These are phyloP conservation scores for Mechanitis messenoides DNA, from an alignment of 2,888 invertebrate species.

Conservation along the genomic window DNA sequence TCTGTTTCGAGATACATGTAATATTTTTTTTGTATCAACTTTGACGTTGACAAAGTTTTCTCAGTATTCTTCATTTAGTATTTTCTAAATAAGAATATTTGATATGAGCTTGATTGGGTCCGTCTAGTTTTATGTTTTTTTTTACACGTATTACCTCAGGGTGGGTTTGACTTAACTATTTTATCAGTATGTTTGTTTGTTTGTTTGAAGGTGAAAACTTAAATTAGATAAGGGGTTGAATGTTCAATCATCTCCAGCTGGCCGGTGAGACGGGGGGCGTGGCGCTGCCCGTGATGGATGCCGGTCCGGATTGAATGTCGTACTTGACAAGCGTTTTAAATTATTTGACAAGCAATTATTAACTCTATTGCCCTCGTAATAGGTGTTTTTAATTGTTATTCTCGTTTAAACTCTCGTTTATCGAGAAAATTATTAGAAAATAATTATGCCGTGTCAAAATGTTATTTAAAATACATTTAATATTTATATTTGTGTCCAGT, in stretches of 20 bases:
- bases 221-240: slow-evolving; percentile 33
- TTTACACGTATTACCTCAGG: too few relatives aligned
- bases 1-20: too few relatives aligned
- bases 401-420: slow-evolving; percentile 9
- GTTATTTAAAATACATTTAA: slow-evolving; percentile 9
- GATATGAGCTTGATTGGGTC: too few relatives aligned
- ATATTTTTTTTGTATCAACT: too few relatives aligned
- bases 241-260: slow-evolving; percentile 51
- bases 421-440: slow-evolving; percentile 11
- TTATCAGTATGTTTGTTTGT: too few relatives aligned
- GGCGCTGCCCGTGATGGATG: slow-evolving; percentile 61
- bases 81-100: too few relatives aligned
- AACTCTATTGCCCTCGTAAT: too few relatives aligned
- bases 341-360: slow-evolving; percentile 12
- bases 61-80: too few relatives aligned
- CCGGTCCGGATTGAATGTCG: slow-evolving; percentile 48
- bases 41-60: too few relatives aligned
- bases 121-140: too few relatives aligned
- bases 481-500: slow-evolving; percentile 4
- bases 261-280: slow-evolving; percentile 50
- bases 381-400: slow-evolving; percentile 25
- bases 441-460: slow-evolving; percentile 9
- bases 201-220: too few relatives aligned
- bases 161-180: too few relatives aligned
- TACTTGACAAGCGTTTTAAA: slow-evolving; percentile 34